Evolutionary conservation across 2,797 vertebrate genomes (phyloP).

Genomic region (Lagorchestes hirsutus): DNA sequence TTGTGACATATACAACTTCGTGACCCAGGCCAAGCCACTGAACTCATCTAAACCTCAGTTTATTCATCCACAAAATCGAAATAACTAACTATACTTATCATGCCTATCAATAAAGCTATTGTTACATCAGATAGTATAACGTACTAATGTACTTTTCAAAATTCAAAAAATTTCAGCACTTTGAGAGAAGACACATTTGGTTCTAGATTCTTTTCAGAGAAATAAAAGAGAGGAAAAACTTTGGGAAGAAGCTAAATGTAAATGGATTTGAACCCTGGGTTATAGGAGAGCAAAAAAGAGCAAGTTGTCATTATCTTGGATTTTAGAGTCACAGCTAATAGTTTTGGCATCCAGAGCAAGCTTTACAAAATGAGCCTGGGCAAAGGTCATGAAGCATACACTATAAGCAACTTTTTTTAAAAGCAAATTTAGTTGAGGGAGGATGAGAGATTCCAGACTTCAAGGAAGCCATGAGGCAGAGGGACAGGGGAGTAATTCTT

Average conservation of each 20-base stretch:
- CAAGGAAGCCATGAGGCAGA: not conserved
- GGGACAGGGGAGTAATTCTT: not conserved
- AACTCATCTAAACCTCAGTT: not conserved
- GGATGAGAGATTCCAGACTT: not conserved
- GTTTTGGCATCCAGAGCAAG: not conserved
- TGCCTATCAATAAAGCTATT: not conserved
- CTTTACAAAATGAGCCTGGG: not conserved
- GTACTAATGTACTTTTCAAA: not conserved
- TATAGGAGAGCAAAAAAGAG: not conserved
- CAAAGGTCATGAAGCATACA: not conserved
- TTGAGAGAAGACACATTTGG: not conserved
- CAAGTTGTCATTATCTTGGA: not conserved
- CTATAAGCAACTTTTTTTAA: not conserved
- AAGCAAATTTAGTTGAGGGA: not conserved
- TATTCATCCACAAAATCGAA: not conserved
- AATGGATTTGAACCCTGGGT: not conserved
- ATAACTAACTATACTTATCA: not conserved
- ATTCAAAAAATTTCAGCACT: not conserved
- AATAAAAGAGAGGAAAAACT: not conserved
- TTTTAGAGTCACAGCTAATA: not conserved
- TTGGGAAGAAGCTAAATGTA: not conserved
- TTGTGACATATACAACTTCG: not conserved
- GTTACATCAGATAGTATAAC: not conserved
- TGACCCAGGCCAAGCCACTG: not conserved
- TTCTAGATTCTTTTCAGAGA: not conserved